phyloP scores from a whole-genome alignment of 2,113 vertebrate genomes.

The Oreochromis niloticus region DNA sequence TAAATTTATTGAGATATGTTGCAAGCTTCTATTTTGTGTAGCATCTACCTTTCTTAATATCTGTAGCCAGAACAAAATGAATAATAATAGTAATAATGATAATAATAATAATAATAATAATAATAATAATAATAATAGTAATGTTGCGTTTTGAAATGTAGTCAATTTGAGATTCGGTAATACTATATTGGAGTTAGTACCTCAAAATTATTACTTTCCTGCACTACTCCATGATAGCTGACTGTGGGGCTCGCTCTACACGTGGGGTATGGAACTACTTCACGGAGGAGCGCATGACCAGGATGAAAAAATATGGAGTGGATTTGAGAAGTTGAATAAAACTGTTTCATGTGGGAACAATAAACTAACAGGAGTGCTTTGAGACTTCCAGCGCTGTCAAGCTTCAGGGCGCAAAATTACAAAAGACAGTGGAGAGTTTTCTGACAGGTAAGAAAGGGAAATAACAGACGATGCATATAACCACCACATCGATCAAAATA shows the following conservation, averaged over 20 bases:
- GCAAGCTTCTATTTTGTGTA: not conserved
- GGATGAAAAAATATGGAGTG: not conserved
- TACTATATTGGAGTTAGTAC: not conserved
- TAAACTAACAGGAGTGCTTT: not conserved
- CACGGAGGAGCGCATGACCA: not conserved
- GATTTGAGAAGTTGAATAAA: not conserved
- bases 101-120: not conserved
- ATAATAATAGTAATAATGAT: too few species aligned
- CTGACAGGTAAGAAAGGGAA: not conserved
- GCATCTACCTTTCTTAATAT: not conserved
- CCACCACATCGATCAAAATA: conserved; percentile 6
- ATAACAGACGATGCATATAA: not conserved
- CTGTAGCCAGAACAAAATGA: not conserved
- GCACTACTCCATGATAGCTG: not conserved
- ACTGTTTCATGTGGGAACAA: not conserved
- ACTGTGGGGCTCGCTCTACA: not conserved
- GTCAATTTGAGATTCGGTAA: not conserved
- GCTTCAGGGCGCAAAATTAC: not conserved
- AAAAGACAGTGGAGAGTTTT: not conserved
- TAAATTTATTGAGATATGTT: not conserved
- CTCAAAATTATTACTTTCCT: not conserved
- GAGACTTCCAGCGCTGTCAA: not conserved
- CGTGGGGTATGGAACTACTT: not conserved
- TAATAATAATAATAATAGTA: not conserved
- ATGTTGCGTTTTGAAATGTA: not conserved